Evolutionary conservation across 2,113 vertebrate genomes (phyloP).

Genomic region (Scortum barcoo): DNA sequence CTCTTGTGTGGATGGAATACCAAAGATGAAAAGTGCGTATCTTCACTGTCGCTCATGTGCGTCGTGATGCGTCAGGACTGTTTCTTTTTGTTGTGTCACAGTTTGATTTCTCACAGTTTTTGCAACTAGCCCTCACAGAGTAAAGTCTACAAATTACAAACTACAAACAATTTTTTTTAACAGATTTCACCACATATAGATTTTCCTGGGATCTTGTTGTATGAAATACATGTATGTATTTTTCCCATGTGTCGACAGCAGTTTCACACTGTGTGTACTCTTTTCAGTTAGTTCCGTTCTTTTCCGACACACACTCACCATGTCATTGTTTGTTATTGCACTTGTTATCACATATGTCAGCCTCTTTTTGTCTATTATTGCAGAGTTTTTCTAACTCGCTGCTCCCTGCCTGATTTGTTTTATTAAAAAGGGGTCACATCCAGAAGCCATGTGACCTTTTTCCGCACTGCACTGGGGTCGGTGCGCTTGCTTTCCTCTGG

Average conservation of each 20-base stretch:
- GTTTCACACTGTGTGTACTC: not conserved
- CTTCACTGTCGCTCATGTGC: not conserved
- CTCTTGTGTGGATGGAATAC: constrained; percentile 36
- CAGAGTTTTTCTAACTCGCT: constrained; percentile 15
- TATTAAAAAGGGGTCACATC: constrained; percentile 41
- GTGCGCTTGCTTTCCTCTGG: constrained; percentile 28
- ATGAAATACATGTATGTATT: not conserved
- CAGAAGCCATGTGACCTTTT: constrained; percentile 45
- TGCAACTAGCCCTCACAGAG: not conserved
- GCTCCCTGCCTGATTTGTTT: constrained; percentile 24
- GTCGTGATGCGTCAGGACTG: not conserved
- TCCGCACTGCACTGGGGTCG: not conserved
- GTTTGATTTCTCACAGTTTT: not conserved
- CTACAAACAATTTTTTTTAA: not conserved
- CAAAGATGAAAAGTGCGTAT: constrained; percentile 29
- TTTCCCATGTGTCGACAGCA: constrained; percentile 2
- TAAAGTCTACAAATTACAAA: not conserved
- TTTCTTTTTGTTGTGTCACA: not conserved
- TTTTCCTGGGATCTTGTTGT: not conserved
- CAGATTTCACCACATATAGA: not conserved
- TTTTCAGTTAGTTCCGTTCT: constrained; percentile 28
- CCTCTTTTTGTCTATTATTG: constrained; percentile 22
- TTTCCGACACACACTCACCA: not conserved
- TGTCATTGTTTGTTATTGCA: constrained; percentile 30
- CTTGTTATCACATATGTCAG: constrained; percentile 34